phyloP scores from a whole-genome alignment of 2,797 vertebrate species.

The Threskiornis aethiopicus region DNA sequence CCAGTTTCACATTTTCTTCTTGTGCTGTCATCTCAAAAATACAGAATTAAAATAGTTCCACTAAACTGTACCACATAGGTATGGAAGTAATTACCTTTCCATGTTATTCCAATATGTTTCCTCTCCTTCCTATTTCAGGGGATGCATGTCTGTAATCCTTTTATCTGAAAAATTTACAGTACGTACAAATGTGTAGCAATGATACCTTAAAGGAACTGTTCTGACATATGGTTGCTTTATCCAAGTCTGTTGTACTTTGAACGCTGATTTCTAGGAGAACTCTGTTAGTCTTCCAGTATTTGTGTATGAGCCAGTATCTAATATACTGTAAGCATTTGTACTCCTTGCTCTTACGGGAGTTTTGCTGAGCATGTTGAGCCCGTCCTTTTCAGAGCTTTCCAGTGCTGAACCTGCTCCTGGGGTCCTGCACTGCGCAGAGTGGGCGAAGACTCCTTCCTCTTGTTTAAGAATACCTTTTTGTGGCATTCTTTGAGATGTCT shows the following conservation, averaged over 20 bases:
- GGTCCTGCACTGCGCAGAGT: too few relatives aligned
- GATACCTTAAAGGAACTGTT: background rate
- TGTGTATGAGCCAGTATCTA: fast-evolving
- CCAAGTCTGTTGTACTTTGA: background rate
- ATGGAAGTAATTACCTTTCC: background rate
- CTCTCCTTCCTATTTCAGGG: background rate
- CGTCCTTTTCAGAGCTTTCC: background rate
- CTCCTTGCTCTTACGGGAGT: background rate
- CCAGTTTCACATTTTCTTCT: background rate
- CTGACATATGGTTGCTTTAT: background rate
- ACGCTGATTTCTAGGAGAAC: background rate
- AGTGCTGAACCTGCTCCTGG: fast-evolving
- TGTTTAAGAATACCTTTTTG: fast-evolving
- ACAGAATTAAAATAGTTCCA: background rate
- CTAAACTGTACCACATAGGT: background rate
- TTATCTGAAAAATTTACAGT: background rate
- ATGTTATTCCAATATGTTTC: background rate
- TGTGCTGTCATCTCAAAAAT: background rate
- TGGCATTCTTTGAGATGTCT: fast-evolving
- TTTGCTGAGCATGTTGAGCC: background rate
- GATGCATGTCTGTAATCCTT: background rate
- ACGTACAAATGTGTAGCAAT: background rate
- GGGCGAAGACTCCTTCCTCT: background rate
- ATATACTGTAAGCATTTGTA: background rate
- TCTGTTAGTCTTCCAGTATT: background rate